These are phyloP conservation scores for Margarornis squamiger DNA, from an alignment of 2,797 vertebrate genomes.

Conservation along the genomic window DNA sequence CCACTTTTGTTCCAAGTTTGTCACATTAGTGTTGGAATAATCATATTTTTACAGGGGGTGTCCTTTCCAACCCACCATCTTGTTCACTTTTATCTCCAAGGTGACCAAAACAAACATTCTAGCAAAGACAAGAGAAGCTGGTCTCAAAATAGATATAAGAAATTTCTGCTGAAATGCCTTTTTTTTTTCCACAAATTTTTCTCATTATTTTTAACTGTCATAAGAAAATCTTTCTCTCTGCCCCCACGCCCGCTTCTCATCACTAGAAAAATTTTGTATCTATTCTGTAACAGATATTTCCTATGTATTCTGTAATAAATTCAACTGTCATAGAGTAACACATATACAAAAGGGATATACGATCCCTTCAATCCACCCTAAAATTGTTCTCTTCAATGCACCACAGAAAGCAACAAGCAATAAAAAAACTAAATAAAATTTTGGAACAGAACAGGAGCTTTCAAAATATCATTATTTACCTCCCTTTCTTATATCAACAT, in stretches of 20 bases:
- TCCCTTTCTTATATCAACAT: neutral
- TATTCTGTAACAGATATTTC: conserved; percentile 5
- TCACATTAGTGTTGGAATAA: neutral
- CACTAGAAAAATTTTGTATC: neutral
- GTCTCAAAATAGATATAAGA: neutral
- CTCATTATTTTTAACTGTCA: conserved; percentile 3
- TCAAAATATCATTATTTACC: neutral
- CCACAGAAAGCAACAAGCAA: neutral
- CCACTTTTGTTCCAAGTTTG: neutral
- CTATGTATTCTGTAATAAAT: conserved; percentile 7
- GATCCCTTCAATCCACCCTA: neutral
- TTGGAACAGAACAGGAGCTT: neutral
- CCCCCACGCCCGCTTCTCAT: conserved; percentile 9
- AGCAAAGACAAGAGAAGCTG: neutral
- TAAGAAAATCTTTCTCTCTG: neutral
- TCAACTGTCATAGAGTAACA: neutral
- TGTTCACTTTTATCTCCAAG: neutral
- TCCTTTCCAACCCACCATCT: neutral
- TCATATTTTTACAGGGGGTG: neutral
- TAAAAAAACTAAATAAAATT: neutral
- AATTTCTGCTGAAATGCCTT: neutral
- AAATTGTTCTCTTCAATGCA: neutral
- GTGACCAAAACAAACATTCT: neutral
- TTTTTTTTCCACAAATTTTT: neutral
- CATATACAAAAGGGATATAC: neutral